Evolutionary conservation across 2,113 vertebrate species (phyloP).

Genomic region (Agelaius tricolor): DNA sequence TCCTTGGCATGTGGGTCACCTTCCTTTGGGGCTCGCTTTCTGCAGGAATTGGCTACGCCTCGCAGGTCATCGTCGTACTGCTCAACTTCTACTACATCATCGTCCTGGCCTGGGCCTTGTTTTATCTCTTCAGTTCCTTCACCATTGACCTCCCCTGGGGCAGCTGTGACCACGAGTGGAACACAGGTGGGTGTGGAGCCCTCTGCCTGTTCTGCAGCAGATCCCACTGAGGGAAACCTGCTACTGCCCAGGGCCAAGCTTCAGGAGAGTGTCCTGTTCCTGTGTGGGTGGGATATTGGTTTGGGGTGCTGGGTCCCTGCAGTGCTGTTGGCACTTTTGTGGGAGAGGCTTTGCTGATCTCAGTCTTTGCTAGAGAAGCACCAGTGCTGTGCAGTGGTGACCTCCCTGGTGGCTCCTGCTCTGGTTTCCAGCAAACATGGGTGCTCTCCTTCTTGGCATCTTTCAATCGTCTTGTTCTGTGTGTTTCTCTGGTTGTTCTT

Average conservation of each 20-base stretch:
- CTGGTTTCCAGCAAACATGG: background rate
- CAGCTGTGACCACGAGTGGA: constrained; percentile 91
- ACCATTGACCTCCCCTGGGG: constrained; percentile 90
- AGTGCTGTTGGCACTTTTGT: background rate
- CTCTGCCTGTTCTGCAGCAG: background rate
- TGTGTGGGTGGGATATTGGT: background rate
- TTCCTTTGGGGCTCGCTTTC: background rate
- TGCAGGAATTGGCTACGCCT: constrained; percentile 89
- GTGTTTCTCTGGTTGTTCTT: background rate
- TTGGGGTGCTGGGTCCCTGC: background rate
- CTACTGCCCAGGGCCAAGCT: background rate
- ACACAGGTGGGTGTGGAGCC: constrained; percentile 80
- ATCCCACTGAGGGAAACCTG: background rate
- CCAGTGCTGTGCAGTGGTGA: background rate
- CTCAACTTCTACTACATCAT: constrained; percentile 94
- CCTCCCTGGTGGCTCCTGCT: background rate
- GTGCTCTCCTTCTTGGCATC: background rate
- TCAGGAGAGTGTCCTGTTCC: background rate
- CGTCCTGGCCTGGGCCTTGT: constrained; percentile 93
- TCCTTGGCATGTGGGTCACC: background rate
- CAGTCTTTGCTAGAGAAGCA: background rate
- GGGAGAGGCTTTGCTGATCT: background rate
- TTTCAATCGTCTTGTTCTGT: background rate
- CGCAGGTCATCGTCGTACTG: constrained; percentile 87
- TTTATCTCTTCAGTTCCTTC: constrained; percentile 91